Base-by-base conservation (phyloP, 2,888 invertebrate genomes). In the Onthophagus sagittarius region DNA sequence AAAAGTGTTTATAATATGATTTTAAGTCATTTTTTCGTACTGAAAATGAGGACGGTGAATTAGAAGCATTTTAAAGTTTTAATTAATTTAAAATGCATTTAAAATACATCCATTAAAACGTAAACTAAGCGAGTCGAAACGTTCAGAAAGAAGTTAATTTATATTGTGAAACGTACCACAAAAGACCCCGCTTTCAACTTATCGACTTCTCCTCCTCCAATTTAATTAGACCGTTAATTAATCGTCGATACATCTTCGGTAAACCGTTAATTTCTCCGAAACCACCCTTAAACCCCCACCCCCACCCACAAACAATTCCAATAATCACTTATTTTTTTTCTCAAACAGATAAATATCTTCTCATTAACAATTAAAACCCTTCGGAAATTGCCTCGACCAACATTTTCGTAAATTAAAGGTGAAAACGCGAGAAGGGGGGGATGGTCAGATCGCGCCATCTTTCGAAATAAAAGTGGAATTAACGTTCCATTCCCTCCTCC, bases 221-320 rank as follows among this genome's bases (percentile, higher is more conserved):
- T 67, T 67, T 67, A 67, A 67, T 67, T 67, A 67, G 32, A 67
- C 15, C 31, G 67, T 67, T 67, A 67, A 67, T 67, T 67, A 67
- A 67, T 67, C n/a, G 67, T 32, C 67, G 67, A 67, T 67, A 67
- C 23, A 67, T 67, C 67, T 15, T 67, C 31, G 67, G 67, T 67
- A 15, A 15, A 23, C 67, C 67, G 67, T 67, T 67, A 67, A 67
- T 67, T 67, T 9, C n/a, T 1, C 6, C 67, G 23, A 7, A 53
- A 53, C 39, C 39, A 11, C 39, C 39, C 11, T 53, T 53, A 53
- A 53, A 53, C 39, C 39, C 39, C 39, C 2, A 2, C 39, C 39
- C 39, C 39, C 39, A 53, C 39, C 39, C 39, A 7, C 39, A 2
- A 23, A 23, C 23, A 23, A 23, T 23, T 23, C 23, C 23, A 23